These are phyloP conservation scores for Falcunculus frontatus DNA, from an alignment of 2,113 vertebrate species.

Conservation along the genomic window DNA sequence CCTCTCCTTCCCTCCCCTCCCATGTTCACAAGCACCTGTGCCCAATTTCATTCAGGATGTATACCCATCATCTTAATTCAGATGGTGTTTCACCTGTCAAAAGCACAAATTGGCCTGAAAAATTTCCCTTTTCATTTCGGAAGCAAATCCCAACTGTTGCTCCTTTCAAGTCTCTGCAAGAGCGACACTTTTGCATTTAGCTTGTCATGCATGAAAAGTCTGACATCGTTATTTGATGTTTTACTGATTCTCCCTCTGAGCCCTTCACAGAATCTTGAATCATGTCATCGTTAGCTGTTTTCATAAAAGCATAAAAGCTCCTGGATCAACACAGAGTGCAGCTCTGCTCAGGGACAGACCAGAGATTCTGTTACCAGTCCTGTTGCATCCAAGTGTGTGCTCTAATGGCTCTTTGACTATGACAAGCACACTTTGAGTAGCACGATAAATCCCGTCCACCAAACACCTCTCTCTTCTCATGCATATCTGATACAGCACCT, in stretches of 20 bases:
- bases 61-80: neutral
- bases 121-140: neutral
- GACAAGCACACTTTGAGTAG: neutral
- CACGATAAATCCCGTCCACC: neutral
- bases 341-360: neutral
- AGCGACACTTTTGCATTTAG: neutral
- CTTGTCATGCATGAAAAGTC: neutral
- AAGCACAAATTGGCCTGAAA: neutral
- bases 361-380: neutral
- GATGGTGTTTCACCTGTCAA: neutral
- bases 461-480: neutral
- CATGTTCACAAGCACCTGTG: neutral
- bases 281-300: neutral
- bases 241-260: neutral
- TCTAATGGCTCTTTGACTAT: neutral
- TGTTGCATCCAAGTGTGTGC: neutral
- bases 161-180: neutral
- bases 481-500: neutral
- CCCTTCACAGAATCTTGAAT: neutral
- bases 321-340: neutral
- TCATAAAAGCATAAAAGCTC: neutral
- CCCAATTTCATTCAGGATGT: neutral
- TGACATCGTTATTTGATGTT: conserved; percentile 11
- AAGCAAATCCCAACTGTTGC: neutral
- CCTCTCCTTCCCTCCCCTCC: neutral